Base-by-base conservation (phyloP, 2,888 invertebrate species). In the Mamestra brassicae region DNA sequence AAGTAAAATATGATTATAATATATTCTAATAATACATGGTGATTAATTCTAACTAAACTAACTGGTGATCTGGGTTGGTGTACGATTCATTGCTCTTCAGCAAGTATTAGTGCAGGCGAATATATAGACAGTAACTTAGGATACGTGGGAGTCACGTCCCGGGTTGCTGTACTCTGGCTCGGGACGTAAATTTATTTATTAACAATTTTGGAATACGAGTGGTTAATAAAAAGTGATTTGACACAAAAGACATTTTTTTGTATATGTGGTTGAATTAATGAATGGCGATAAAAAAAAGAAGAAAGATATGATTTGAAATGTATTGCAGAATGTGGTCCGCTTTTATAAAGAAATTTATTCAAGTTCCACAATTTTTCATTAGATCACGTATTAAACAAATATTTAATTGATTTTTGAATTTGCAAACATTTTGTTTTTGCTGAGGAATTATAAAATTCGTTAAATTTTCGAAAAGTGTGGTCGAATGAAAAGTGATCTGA, bases 11-110 rank as follows among this genome's bases (percentile, higher is more conserved):
- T 26, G 17, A 11, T 38, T 4, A 38, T 38, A 38, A 38, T 68
- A 34, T 50, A 68, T 69, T 52, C 54, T 69, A 55, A 58, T 64
- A 38, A 64, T 81, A 80, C 42, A n/a, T 42, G 54, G 34, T 42
- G 17, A 36, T 55, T 78, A 71, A 71, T 50, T 62, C 42, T 75
- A 68, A 67, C 8, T 74, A 55, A 66, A 74, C 63, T 74, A 74
- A 58, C 34, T 55, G 26, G 26, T 70, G 70, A 50, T 50, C 7
- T 17, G 42, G 15, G 13, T 45, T 61, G 57, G 17, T 60, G 45
- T 26, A 26, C 26, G 26, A 26, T 26, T 26, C 26, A 26, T 26
- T 26, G 26, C 26, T 26, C 26, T 26, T 26, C 66, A 58, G 45
- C 47, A 4, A 10, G 52, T 34, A 3, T 3, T 17, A 26, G 26